Evolutionary conservation across 2,797 vertebrate genomes (phyloP).

Genomic region (Phyllotis vaccarum): DNA sequence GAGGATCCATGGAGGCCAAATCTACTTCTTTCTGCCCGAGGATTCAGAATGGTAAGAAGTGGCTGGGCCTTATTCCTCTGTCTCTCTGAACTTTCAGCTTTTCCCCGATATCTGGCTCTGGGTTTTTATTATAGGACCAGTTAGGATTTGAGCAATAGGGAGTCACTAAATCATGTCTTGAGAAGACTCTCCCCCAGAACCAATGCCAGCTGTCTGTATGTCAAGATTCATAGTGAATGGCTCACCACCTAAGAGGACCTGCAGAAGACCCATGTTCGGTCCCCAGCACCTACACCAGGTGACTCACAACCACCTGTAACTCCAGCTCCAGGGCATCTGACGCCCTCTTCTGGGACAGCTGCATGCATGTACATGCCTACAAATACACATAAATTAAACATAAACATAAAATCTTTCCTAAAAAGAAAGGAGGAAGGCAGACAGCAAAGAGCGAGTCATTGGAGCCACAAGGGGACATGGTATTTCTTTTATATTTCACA

Average conservation of each 20-base stretch:
- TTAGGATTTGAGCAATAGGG: too few relatives aligned
- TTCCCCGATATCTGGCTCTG: too few relatives aligned
- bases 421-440: not conserved
- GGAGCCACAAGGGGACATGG: accelerated
- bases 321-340: too few relatives aligned
- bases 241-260: too few relatives aligned
- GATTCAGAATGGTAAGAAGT: too few relatives aligned
- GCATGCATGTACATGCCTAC: too few relatives aligned
- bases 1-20: too few relatives aligned
- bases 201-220: not conserved
- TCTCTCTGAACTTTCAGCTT: too few relatives aligned
- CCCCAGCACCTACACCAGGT: not conserved
- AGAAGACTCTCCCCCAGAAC: not conserved
- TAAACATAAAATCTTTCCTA: not conserved
- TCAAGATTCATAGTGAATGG: not conserved
- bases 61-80: too few relatives aligned
- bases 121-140: too few relatives aligned
- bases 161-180: not conserved
- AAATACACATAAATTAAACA: not conserved
- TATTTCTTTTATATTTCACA: accelerated
- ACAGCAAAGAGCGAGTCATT: accelerated
- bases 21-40: too few relatives aligned
- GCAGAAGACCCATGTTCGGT: too few relatives aligned
- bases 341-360: not conserved
- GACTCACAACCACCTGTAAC: not conserved